Percentiles rank a stretch among this genome's conserved stretches.
These are phyloP conservation scores for Electrona antarctica DNA, from an alignment of 2,113 vertebrate species.

Conservation along the genomic window DNA sequence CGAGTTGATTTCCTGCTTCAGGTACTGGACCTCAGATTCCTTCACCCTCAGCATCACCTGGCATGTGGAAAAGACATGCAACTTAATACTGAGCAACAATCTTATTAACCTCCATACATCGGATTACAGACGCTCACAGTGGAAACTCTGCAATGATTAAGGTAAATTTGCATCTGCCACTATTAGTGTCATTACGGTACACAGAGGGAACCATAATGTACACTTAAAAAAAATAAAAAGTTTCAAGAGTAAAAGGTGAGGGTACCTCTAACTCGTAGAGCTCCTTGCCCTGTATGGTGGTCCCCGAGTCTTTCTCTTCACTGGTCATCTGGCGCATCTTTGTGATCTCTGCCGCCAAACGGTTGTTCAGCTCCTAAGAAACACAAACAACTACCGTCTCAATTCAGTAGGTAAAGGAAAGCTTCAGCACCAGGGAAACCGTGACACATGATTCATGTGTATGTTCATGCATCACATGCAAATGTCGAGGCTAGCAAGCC, in stretches of 20 bases:
- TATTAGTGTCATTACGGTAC: too few species aligned
- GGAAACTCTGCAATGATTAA: too few species aligned
- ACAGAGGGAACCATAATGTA: too few species aligned
- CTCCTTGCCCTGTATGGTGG: constrained; percentile 79
- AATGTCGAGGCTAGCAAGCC: background rate
- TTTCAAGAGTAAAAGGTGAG: background rate
- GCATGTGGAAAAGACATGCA: background rate
- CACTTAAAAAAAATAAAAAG: too few species aligned
- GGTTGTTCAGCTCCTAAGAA: constrained; percentile 82
- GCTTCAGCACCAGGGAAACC: background rate
- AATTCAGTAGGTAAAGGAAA: background rate
- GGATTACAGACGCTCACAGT: too few species aligned
- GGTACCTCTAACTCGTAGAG: constrained; percentile 83
- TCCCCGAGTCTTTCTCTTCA: constrained; percentile 71
- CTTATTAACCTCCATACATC: too few species aligned
- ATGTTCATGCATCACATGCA: background rate
- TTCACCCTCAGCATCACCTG: constrained; percentile 85
- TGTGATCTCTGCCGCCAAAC: constrained; percentile 82
- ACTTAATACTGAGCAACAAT: background rate
- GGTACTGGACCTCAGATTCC: constrained; percentile 85
- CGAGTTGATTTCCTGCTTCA: constrained; percentile 86
- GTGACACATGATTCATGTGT: background rate
- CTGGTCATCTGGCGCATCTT: constrained; percentile 82
- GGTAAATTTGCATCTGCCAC: too few species aligned
- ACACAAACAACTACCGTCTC: background rate